Evolutionary conservation across 2,888 invertebrate species (phyloP).

Genomic region (Ophion costatus): DNA sequence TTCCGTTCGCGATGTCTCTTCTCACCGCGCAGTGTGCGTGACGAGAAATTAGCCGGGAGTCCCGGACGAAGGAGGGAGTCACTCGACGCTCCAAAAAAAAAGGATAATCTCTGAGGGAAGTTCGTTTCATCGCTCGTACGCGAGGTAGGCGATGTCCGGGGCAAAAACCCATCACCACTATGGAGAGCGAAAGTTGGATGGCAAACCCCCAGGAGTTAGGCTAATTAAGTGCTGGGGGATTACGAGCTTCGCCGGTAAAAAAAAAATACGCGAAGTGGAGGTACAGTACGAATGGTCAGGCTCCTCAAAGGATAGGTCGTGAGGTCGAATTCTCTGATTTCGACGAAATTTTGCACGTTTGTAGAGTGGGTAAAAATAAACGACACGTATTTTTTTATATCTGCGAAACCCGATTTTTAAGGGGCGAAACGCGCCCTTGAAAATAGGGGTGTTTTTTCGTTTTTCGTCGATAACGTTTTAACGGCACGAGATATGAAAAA

Average conservation of each 20-base stretch:
- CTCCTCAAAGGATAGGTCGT: neutral
- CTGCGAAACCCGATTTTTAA: no score
- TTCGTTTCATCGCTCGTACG: neutral
- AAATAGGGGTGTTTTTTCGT: no score
- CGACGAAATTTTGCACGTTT: no score
- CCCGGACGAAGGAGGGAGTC: conserved; percentile 9
- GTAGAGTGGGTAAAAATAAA: no score
- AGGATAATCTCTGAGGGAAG: conserved; percentile 13
- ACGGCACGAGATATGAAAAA: no score
- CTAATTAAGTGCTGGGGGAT: conserved; percentile 10
- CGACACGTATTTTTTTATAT: no score
- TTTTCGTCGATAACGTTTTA: no score
- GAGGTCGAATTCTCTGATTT: no score
- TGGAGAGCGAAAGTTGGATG: neutral
- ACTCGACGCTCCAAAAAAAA: conserved; percentile 13
- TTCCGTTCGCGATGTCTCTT: conserved; percentile 2
- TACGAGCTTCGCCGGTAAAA: neutral
- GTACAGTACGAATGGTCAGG: neutral
- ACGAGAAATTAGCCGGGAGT: conserved; percentile 25
- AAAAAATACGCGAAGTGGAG: neutral
- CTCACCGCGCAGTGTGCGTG: conserved; percentile 8
- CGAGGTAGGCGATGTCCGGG: neutral
- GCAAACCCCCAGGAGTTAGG: conserved; percentile 8
- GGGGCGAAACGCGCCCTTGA: no score
- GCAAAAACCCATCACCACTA: neutral